phyloP scores from a whole-genome alignment of 2,797 vertebrate species.

The Scolopax bukidnonensis region DNA sequence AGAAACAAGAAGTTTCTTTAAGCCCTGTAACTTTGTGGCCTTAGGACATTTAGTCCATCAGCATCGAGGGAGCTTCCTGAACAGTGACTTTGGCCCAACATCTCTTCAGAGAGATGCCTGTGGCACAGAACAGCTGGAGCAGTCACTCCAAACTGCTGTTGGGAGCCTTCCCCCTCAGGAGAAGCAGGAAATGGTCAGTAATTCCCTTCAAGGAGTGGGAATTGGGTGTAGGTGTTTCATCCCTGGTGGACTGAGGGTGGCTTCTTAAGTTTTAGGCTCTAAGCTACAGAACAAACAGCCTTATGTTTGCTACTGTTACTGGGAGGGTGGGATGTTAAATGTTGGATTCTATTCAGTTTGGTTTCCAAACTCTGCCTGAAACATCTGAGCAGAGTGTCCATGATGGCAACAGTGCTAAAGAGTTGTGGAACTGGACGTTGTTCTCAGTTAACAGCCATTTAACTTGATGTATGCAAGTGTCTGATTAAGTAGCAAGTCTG shows the following conservation, averaged over 20 bases:
- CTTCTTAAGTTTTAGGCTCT: not conserved
- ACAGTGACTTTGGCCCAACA: not conserved
- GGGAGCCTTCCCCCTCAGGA: not conserved
- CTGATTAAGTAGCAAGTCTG: not conserved
- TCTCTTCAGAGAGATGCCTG: not conserved
- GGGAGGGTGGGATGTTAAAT: not conserved
- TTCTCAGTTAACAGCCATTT: not conserved
- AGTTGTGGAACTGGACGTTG: not conserved
- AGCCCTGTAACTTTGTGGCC: not conserved
- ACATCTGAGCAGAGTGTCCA: not conserved
- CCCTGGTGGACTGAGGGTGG: no score
- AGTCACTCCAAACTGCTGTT: not conserved
- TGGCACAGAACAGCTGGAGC: not conserved
- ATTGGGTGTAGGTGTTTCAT: not conserved
- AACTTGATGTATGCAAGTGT: not conserved
- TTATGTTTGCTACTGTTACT: not conserved
- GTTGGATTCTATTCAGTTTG: not conserved
- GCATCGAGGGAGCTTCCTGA: rapidly evolving
- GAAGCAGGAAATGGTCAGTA: not conserved
- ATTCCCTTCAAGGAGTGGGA: not conserved
- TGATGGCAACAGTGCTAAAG: not conserved
- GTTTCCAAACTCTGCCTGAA: not conserved
- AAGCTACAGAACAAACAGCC: not conserved
- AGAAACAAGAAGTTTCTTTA: not conserved
- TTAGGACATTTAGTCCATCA: not conserved